Evolutionary conservation across 2,113 vertebrate species (phyloP).

Genomic region (Neoarius graeffei): DNA sequence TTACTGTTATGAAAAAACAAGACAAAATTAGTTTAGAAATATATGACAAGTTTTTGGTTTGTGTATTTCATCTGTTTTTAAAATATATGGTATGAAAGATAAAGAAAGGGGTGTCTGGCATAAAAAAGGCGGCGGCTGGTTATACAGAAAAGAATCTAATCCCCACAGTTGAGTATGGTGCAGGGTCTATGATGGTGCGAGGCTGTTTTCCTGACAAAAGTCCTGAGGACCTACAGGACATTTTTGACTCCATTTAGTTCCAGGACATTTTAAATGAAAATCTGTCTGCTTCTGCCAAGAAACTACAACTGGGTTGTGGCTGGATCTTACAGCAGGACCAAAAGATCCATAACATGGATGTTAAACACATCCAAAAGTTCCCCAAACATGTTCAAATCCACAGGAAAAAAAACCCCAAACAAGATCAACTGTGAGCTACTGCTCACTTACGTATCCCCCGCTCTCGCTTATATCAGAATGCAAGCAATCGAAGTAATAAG

Average conservation of each 20-base stretch:
- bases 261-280: background rate
- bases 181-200: background rate
- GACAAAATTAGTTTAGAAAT: background rate
- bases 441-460: too few species aligned
- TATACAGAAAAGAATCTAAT: background rate
- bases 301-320: background rate
- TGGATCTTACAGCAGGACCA: background rate
- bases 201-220: background rate
- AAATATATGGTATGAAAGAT: background rate
- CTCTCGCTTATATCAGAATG: too few species aligned
- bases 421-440: too few species aligned
- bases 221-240: background rate
- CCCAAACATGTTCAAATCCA: background rate
- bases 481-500: too few species aligned
- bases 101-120: background rate
- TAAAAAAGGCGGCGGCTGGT: background rate
- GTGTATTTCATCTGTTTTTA: background rate
- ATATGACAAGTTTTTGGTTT: background rate
- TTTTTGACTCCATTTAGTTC: background rate
- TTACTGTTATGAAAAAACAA: conserved; percentile 65
- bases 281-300: background rate
- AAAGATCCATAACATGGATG: background rate
- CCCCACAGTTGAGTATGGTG: background rate
- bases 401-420: too few species aligned
- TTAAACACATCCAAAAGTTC: too few species aligned